Evolutionary conservation across 2,888 invertebrate species (phyloP).

Genomic region (Lasioglossum zephyrum): DNA sequence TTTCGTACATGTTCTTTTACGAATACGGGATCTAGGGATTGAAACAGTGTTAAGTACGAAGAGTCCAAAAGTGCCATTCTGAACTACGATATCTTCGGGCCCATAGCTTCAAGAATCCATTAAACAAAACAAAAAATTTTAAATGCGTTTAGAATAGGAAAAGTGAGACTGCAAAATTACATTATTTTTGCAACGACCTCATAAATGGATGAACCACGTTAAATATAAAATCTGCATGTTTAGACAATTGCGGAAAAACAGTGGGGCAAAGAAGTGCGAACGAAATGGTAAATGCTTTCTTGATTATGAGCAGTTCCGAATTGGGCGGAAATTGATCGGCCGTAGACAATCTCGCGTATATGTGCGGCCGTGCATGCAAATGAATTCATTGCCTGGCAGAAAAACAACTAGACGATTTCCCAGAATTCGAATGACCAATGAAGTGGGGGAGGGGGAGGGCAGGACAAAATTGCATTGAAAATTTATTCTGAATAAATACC

Average conservation of each 20-base stretch:
- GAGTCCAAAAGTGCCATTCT: too few species aligned
- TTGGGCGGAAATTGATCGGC: not conserved
- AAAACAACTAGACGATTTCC: slow-evolving; percentile 5
- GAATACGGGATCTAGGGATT: not conserved
- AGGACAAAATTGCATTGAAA: not conserved
- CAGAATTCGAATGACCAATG: not conserved
- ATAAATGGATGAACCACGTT: not conserved
- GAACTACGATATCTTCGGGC: not conserved
- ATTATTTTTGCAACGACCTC: not conserved
- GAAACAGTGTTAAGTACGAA: not conserved
- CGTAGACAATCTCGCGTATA: not conserved
- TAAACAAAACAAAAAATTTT: not conserved
- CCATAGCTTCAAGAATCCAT: not conserved
- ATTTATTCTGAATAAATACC: slow-evolving; percentile 9
- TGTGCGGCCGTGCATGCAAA: not conserved
- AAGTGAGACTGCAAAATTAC: not conserved
- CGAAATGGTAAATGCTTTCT: not conserved
- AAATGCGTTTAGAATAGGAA: not conserved
- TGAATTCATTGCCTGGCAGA: slow-evolving; percentile 4
- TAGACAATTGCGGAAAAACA: not conserved
- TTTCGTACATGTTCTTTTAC: not conserved
- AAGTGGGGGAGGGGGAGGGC: too few species aligned
- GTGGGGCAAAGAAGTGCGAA: not conserved
- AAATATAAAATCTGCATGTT: not conserved
- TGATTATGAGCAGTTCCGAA: not conserved